phyloP scores from a whole-genome alignment of 37 sponge, comb jelly and placozoan genomes.

The Amphimedon queenslandica region DNA sequence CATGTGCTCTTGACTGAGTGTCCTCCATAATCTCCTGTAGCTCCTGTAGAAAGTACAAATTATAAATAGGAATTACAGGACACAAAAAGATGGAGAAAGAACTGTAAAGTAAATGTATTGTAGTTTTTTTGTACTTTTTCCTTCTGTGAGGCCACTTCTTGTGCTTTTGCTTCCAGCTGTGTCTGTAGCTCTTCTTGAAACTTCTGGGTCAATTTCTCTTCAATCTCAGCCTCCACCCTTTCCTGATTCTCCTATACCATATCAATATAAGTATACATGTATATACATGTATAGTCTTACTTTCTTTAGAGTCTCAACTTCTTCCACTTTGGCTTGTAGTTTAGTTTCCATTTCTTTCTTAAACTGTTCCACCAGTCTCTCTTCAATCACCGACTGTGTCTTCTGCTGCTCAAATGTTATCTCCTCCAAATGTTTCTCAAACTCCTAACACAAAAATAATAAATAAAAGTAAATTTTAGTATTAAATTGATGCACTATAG shows the following conservation, averaged over 20 bases:
- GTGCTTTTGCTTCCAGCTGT: neutral
- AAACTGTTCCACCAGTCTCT: too few species aligned
- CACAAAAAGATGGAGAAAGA: too few species aligned
- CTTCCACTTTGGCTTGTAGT: too few species aligned
- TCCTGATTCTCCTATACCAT: neutral
- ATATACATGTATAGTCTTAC: conserved; percentile 13
- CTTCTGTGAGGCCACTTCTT: neutral
- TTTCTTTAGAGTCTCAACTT: conserved; percentile 48
- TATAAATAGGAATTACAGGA: too few species aligned
- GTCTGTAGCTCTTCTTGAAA: neutral
- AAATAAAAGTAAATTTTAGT: too few species aligned
- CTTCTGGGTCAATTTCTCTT: neutral
- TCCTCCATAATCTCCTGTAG: conserved; percentile 13
- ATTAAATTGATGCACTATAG: too few species aligned
- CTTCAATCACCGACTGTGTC: too few species aligned
- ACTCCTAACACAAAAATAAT: too few species aligned
- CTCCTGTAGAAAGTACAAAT: conserved; percentile 16
- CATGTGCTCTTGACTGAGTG: neutral
- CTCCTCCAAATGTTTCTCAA: too few species aligned
- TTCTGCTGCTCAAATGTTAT: too few species aligned
- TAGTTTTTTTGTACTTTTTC: neutral
- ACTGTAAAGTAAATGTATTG: too few species aligned
- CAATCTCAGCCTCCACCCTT: neutral
- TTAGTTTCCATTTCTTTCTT: too few species aligned
- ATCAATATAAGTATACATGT: conserved; percentile 21